Base-by-base conservation (phyloP, 2,797 vertebrate species). In the Chaetodon trifasciatus region DNA sequence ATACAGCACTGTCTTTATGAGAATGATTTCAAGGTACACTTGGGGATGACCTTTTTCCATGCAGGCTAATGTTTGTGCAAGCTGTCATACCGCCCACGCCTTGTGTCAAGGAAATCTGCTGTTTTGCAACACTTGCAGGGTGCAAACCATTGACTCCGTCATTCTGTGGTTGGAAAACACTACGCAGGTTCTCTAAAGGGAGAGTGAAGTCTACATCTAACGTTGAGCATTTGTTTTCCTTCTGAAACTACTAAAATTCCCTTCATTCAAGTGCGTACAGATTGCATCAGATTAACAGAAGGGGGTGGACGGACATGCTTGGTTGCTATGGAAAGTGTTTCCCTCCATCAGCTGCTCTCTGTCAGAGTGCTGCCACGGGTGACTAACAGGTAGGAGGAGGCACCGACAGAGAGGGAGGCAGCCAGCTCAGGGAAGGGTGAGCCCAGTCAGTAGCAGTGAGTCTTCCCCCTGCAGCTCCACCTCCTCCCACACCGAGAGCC, bases 311-410 rank as follows among this genome's bases (percentile, higher is more conserved):
- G 7, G 81, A 81, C 86, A 70, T 52, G 85, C 74, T 74, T 68
- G 72, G 92, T 93, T 92, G 87, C 92, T 89, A 93, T 93, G 94
- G 92, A 95, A 94, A 94, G 94, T 90, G 93, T 94, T 94, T 94
- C 93, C 93, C 93, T 93, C 82, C 87, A 91, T 94, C 93, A 90
- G 91, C 91, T 89, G 90, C 82, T 90, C 83, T 88, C 83, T 47
- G 73, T 93, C 88, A 93, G 81, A 86, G 83, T 15, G 81, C 81
- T 86, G 84, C 85, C 83, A 90, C 21, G 88, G 91, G 85, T 93
- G 92, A 94, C 91, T 92, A 92, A 93, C 81, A 81, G 86, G 85
- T 85, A 84, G 90, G 85, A 89, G 86, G 88, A 74, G 84, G 74
- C 39, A 52, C 47, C 24, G 84, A 74, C 44, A 61, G 80, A 63